These are phyloP conservation scores for Eulemur coronatus DNA, from an alignment of 2,797 vertebrate species.

Conservation along the genomic window DNA sequence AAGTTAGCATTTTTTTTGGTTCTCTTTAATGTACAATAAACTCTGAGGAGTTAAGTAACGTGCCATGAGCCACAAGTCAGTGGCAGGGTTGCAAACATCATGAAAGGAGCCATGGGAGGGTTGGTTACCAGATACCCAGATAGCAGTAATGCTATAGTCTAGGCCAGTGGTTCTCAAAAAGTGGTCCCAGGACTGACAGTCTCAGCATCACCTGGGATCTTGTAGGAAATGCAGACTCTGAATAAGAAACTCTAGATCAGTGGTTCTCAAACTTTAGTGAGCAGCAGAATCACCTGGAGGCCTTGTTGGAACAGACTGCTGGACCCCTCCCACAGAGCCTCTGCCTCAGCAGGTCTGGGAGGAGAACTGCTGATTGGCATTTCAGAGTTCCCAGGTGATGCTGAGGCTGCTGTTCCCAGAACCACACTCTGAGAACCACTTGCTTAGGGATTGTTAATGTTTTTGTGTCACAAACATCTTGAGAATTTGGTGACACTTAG, in stretches of 20 bases:
- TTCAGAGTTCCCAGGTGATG: background rate
- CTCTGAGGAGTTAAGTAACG: background rate
- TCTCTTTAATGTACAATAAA: conserved; percentile 13
- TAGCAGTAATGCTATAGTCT: background rate
- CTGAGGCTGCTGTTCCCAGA: background rate
- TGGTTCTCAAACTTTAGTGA: background rate
- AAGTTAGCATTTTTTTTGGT: background rate
- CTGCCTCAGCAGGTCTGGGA: background rate
- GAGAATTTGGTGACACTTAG: background rate
- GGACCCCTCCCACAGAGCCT: accelerated
- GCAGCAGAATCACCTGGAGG: background rate
- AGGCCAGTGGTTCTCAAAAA: background rate
- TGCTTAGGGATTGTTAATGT: background rate
- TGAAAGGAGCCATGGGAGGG: background rate
- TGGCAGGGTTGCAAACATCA: background rate
- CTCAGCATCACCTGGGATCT: background rate
- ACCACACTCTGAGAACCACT: background rate
- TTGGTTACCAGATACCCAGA: background rate
- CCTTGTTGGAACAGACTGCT: background rate
- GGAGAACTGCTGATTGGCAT: background rate
- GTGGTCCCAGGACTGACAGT: background rate
- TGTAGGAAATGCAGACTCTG: background rate
- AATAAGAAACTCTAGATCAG: background rate
- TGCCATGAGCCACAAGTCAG: background rate
- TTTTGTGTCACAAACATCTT: background rate